A percentile compares a stretch with the other conserved stretches of the same genome.
These are phyloP conservation scores for Eurytemora carolleeae DNA, from an alignment of 1,140 invertebrate species.

Conservation along the genomic window DNA sequence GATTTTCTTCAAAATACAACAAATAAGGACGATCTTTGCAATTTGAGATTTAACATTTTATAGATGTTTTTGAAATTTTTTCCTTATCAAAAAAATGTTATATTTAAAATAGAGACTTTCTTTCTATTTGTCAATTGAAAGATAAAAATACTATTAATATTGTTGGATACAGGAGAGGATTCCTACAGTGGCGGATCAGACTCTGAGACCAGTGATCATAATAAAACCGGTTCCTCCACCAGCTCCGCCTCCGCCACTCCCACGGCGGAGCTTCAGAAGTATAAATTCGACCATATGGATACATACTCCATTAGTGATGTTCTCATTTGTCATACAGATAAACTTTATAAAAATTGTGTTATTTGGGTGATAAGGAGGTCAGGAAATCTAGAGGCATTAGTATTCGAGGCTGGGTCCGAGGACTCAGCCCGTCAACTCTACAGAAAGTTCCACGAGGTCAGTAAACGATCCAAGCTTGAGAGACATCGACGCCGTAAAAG, in stretches of 20 bases:
- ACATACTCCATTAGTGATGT: slow-evolving; percentile 1
- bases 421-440: not conserved
- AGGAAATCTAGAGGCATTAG: not conserved
- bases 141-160: not conserved
- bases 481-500: not conserved
- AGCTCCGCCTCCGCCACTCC: not conserved
- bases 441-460: not conserved
- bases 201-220: not conserved
- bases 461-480: not conserved
- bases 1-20: too few species aligned
- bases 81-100: too few species aligned
- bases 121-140: too few species aligned
- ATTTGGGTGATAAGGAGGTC: not conserved
- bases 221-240: not conserved
- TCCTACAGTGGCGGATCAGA: not conserved
- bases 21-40: too few species aligned
- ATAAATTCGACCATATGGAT: slow-evolving; percentile 1
- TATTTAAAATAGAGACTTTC: too few species aligned
- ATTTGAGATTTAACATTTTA: too few species aligned
- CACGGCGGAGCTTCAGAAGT: not conserved
- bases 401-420: not conserved
- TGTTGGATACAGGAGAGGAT: not conserved
- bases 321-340: slow-evolving; percentile 1
- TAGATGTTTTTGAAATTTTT: too few species aligned
- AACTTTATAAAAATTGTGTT: not conserved